Evolutionary conservation across 2,797 vertebrate genomes (phyloP), one percentile per base, ranked within the genome.

Genomic region (Todus mexicanus): DNA sequence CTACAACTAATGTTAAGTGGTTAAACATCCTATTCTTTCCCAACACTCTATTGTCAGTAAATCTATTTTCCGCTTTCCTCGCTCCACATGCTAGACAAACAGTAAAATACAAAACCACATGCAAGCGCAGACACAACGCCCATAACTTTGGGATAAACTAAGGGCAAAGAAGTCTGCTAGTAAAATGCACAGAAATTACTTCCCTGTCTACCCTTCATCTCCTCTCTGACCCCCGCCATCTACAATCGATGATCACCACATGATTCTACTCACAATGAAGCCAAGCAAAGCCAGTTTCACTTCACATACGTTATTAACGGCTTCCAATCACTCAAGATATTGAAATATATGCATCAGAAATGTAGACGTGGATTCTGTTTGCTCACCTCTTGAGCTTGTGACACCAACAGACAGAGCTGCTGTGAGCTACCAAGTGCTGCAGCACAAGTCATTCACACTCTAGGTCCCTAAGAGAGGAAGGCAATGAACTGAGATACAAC

Each of bases 11-110:
- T 7, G 1, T n/a, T 7, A 70, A 84, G 60, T 29, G 72, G 47
- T 80, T 89, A 92, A 90, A 90, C 57, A 89, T 37, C 57, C 74
- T 57, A 71, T 77, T 96, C 88, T 94, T 95, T 92, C 93, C 85
- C 81, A 92, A 70, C 2, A 1, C 42, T 60, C 80, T 57, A 84
- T 60, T 96, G 92, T 92, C 93, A 91, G 83, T 79, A 92, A 74
- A 94, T 82, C 84, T 94, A 20, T 91, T 93, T 93, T 70, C 68
- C 1, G 21, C 85, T 93, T 92, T 92, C 53, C 68, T 90, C 90
- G 48, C 64, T 79, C 90, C 45, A 22, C 77, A 90, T 26, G 50
- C 60, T 77, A 82, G 92, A 87, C 77, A 91, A 95, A 86, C 80
- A 89, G 61, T 50, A 95, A 90, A 87, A 92, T 40, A 64, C 9